phyloP scores from a whole-genome alignment of 1,140 invertebrate genomes.

The Monochamus saltuarius region DNA sequence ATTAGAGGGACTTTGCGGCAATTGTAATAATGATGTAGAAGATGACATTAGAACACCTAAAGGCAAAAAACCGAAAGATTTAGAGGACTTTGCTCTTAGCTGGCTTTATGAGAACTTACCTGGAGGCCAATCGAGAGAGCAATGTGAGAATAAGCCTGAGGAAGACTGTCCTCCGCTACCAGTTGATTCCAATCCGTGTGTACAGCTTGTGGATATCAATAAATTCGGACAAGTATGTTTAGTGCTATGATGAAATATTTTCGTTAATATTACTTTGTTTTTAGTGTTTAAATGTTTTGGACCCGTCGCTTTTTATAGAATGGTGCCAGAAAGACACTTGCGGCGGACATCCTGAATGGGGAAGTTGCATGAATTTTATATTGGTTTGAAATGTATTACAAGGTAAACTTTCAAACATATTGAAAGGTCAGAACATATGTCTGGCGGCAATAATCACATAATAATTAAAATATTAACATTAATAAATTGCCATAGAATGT shows the following conservation, averaged over 20 bases:
- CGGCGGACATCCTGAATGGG: conserved; percentile 57
- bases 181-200: conserved; percentile 63
- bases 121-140: conserved; percentile 35
- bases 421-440: no score
- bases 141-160: conserved; percentile 38
- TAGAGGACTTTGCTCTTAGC: conserved; percentile 60
- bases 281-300: conserved; percentile 70
- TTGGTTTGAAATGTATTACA: no score
- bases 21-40: conserved; percentile 67
- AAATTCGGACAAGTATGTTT: conserved; percentile 62
- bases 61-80: conserved; percentile 51
- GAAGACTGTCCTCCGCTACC: conserved; percentile 58
- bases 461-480: no score
- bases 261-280: conserved; percentile 11
- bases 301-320: conserved; percentile 65
- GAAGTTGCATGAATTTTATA: no score
- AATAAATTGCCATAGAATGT: no score
- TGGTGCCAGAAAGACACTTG: conserved; percentile 68
- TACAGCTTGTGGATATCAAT: conserved; percentile 61
- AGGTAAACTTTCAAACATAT: no score
- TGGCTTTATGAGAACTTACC: conserved; percentile 58
- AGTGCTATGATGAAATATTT: neutral
- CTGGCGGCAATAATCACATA: no score
- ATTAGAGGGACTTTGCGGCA: conserved; percentile 77
- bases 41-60: conserved; percentile 64